Evolutionary conservation across 2,888 invertebrate genomes (phyloP).

Genomic region (Automeris io): DNA sequence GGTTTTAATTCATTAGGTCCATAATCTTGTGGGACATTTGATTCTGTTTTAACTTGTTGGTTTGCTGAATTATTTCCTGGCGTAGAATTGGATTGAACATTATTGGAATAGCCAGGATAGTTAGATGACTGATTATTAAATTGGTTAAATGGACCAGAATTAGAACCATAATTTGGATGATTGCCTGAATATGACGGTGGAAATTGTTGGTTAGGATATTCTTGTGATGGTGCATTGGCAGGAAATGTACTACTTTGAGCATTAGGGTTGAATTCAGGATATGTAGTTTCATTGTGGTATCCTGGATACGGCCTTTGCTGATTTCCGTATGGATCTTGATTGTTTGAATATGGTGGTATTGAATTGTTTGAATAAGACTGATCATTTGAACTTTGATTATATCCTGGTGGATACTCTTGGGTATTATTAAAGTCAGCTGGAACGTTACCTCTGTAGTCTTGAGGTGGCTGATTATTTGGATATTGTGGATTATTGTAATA

Average conservation of each 20-base stretch:
- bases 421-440: constrained; percentile 42
- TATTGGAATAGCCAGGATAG: constrained; percentile 48
- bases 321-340: constrained; percentile 47
- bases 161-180: constrained; percentile 38
- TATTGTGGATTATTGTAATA: constrained; percentile 66
- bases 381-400: constrained; percentile 38
- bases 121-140: constrained; percentile 44
- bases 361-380: constrained; percentile 46
- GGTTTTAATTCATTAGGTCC: constrained; percentile 36
- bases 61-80: constrained; percentile 23
- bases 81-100: constrained; percentile 34
- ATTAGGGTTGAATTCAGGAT: constrained; percentile 47
- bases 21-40: constrained; percentile 24
- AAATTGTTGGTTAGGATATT: constrained; percentile 47
- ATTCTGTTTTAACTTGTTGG: constrained; percentile 34
- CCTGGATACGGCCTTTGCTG: constrained; percentile 51
- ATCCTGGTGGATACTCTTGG: constrained; percentile 53
- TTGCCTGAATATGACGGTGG: constrained; percentile 40
- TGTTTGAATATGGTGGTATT: constrained; percentile 46
- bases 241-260: constrained; percentile 34
- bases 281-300: constrained; percentile 40
- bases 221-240: constrained; percentile 38
- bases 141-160: constrained; percentile 46
- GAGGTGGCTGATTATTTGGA: constrained; percentile 48
- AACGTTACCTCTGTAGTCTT: constrained; percentile 43